Evolutionary conservation across 2,797 vertebrate genomes (phyloP).

Genomic region (Microctenopoma stevenorrisi): DNA sequence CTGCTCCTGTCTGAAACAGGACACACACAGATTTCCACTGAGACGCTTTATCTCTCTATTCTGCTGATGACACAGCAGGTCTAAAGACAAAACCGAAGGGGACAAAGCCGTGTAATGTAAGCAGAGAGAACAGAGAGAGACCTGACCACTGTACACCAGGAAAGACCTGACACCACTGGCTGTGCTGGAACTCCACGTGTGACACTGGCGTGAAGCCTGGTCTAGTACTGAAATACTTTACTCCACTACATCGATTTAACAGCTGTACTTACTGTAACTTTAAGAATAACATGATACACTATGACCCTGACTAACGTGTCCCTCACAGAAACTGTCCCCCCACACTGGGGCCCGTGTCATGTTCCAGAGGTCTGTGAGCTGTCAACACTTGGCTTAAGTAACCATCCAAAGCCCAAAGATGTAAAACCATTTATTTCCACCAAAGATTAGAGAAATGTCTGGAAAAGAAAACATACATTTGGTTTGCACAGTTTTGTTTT

Average conservation of each 20-base stretch:
- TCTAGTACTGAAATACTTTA: background rate
- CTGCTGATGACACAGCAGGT: constrained; percentile 3
- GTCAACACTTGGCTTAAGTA: background rate
- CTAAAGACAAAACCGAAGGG: constrained; percentile 4
- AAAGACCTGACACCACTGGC: constrained; percentile 40
- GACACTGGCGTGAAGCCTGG: constrained; percentile 15
- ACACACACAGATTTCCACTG: constrained; percentile 33
- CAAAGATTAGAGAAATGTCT: background rate
- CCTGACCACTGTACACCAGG: constrained; percentile 27
- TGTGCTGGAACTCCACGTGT: constrained; percentile 38
- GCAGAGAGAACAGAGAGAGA: constrained; percentile 5
- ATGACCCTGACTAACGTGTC: background rate
- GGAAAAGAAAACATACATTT: background rate
- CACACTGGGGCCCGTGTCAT: background rate
- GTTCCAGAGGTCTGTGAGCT: background rate
- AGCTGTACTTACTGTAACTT: background rate
- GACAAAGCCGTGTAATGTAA: background rate
- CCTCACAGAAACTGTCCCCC: background rate
- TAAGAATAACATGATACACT: background rate
- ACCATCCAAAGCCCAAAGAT: background rate
- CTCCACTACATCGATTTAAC: background rate
- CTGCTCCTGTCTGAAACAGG: constrained; percentile 37
- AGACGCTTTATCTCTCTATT: constrained; percentile 21
- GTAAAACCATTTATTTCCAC: background rate
- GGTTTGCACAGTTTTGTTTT: background rate